A percentile compares a stretch with the other conserved stretches of the same genome.
These are phyloP conservation scores for Anniella stebbinsi DNA, from an alignment of 2,797 vertebrate species.

Conservation along the genomic window DNA sequence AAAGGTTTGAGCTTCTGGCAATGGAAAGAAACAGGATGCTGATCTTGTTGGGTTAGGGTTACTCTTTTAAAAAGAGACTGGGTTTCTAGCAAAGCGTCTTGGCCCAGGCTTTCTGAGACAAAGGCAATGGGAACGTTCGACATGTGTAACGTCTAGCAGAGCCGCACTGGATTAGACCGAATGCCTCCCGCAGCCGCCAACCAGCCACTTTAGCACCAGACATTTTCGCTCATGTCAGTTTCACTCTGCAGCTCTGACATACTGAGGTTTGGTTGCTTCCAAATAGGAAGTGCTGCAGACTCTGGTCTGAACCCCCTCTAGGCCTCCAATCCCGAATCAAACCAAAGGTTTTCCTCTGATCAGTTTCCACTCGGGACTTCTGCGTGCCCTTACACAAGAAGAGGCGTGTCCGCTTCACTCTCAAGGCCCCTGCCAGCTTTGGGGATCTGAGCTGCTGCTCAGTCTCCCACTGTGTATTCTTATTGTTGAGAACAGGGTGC, in stretches of 20 bases:
- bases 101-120: too few species aligned
- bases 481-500: neutral
- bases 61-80: too few species aligned
- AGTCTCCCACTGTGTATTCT: neutral
- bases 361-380: neutral
- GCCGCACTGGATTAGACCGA: too few species aligned
- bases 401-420: neutral
- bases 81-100: too few species aligned
- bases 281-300: neutral
- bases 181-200: too few species aligned
- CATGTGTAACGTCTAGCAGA: too few species aligned
- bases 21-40: too few species aligned
- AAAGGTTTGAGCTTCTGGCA: neutral
- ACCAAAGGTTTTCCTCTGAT: conserved; percentile 18
- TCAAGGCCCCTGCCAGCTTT: accelerated
- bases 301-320: neutral
- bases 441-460: neutral
- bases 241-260: neutral
- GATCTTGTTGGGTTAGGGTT: too few species aligned
- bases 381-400: neutral
- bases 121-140: too few species aligned
- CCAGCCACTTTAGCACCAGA: too few species aligned
- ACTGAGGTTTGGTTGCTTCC: neutral
- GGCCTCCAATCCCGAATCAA: neutral
- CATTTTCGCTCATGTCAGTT: neutral